Conservation (phyloP, 92 coral and sea anemone genomes). For the Diadumene lineata region DNA sequence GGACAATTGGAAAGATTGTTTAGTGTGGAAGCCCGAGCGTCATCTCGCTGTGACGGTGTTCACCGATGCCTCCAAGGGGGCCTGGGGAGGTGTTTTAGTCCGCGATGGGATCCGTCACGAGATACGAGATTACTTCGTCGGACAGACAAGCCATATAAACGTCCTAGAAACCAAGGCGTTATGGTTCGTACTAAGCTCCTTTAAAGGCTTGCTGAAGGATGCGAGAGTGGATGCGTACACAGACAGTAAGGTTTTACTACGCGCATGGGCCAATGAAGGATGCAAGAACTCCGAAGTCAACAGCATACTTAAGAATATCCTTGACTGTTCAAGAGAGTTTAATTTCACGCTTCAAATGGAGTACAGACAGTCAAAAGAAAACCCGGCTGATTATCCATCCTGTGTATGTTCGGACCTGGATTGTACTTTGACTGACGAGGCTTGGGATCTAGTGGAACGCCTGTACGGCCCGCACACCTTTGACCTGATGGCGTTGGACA, state of each 20-base stretch:
- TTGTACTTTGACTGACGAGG: conserved; percentile 8
- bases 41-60: conserved; percentile 39
- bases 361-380: conserved; percentile 39
- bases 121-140: conserved; percentile 55
- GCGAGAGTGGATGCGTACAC: conserved; percentile 59
- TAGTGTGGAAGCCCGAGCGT: conserved; percentile 64
- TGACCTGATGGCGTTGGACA: conserved; percentile 43
- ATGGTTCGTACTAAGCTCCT: conserved; percentile 38
- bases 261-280: conserved; percentile 67
- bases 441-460: conserved; percentile 1
- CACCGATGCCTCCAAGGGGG: conserved; percentile 69
- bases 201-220: conserved; percentile 30
- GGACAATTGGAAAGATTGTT: conserved; percentile 51
- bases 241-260: conserved; percentile 53
- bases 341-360: conserved; percentile 35
- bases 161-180: conserved; percentile 62
- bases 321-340: conserved; percentile 24
- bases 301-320: conserved; percentile 35
- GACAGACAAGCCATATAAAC: conserved; percentile 47
- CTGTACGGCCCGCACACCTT: conserved; percentile 26
- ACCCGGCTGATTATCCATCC: conserved; percentile 44
- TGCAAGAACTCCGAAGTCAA: conserved; percentile 61
- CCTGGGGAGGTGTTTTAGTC: conserved; percentile 58
- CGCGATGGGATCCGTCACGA: conserved; percentile 31
- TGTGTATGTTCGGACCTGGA: conserved; percentile 32